Conservation (phyloP, 2,888 invertebrate species). For the Chloroclystis v-ata region DNA sequence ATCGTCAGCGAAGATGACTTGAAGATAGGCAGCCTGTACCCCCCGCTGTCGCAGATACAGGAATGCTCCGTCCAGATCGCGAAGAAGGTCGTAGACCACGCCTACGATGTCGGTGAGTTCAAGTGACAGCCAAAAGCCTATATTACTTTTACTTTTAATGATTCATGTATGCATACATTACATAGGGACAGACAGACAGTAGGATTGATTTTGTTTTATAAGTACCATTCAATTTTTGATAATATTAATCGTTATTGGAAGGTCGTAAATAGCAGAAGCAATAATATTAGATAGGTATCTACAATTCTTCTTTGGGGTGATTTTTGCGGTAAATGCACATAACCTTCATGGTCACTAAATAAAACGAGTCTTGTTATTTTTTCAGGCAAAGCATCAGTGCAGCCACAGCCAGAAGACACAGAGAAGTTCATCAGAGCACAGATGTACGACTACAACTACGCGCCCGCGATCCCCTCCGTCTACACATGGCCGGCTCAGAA, state of each 20-base stretch:
- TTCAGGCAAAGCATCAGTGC: slow-evolving; percentile 87
- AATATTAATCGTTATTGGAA: no score
- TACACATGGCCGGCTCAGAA: slow-evolving; percentile 69
- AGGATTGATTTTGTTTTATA: no score
- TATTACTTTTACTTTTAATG: no score
- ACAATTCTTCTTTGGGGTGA: no score
- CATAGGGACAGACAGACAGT: no score
- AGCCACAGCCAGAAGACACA: slow-evolving; percentile 86
- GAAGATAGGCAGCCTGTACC: slow-evolving; percentile 92
- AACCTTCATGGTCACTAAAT: no score
- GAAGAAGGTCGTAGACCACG: slow-evolving; percentile 86
- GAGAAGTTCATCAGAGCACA: slow-evolving; percentile 87
- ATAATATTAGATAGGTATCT: no score
- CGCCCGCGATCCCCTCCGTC: slow-evolving; percentile 80
- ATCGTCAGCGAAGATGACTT: slow-evolving; percentile 90
- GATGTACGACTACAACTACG: slow-evolving; percentile 86
- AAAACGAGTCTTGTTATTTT: slow-evolving; percentile 5
- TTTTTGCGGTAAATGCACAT: no score
- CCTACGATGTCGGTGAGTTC: slow-evolving; percentile 83
- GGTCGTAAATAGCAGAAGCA: no score
- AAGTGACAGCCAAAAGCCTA: background rate
- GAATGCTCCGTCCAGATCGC: slow-evolving; percentile 94
- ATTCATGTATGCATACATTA: no score
- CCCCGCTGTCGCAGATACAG: slow-evolving; percentile 89
- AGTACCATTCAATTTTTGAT: no score